A percentile compares a stretch with the other conserved stretches of the same genome.
phyloP scores from a whole-genome alignment of 2,888 invertebrate species.

The Aleiodes testaceus region DNA sequence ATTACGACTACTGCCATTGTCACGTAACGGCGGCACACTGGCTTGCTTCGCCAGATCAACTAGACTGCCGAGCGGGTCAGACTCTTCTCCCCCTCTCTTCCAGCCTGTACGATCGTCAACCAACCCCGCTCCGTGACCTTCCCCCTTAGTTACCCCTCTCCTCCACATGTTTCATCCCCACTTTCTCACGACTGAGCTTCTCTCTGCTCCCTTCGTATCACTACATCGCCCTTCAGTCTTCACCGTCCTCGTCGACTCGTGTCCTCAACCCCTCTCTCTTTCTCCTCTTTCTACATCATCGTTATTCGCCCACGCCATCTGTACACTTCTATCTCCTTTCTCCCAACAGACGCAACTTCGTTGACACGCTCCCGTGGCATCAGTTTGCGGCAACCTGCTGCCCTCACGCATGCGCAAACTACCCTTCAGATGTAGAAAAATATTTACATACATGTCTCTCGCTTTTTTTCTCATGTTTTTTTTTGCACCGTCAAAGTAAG shows the following conservation, averaged over 20 bases:
- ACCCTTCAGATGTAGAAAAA: background rate
- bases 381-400: conserved; percentile 21
- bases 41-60: conserved; percentile 56
- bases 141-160: conserved; percentile 26
- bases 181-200: conserved; percentile 25
- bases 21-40: conserved; percentile 61
- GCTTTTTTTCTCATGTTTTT: background rate
- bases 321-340: conserved; percentile 20
- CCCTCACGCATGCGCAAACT: conserved; percentile 13
- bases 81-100: conserved; percentile 51
- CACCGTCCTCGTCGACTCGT: conserved; percentile 38
- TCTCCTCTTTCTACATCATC: conserved; percentile 11
- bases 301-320: conserved; percentile 27
- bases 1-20: conserved; percentile 64
- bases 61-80: conserved; percentile 57
- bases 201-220: conserved; percentile 31
- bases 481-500: conserved; percentile 9
- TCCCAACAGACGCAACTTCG: conserved; percentile 21
- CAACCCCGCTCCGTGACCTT: conserved; percentile 47
- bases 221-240: conserved; percentile 33
- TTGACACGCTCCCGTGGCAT: conserved; percentile 12
- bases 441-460: conserved; percentile 1
- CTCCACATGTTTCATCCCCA: background rate
- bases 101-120: conserved; percentile 44
- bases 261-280: conserved; percentile 6